Base-by-base conservation (phyloP, 2,113 vertebrate genomes). In the Barbus barbus region DNA sequence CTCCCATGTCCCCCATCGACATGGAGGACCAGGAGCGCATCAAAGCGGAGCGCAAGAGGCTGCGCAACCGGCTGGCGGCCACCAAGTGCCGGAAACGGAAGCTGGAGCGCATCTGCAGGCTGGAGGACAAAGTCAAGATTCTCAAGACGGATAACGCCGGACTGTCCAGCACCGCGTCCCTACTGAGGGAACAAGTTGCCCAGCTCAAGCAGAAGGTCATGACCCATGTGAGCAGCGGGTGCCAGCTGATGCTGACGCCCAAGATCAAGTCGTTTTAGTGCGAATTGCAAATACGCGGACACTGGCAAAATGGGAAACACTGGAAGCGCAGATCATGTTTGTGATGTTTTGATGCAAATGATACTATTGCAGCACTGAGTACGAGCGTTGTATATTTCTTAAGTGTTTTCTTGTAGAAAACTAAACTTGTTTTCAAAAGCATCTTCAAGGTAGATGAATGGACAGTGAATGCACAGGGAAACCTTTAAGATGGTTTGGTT, bases 151-250 rank as follows among this genome's bases (percentile, higher is more conserved):
- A 98, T 91, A 98, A 98, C 91, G 95, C 94, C 1, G 97, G 96
- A 20, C 90, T 98, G 81, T 97, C 96, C 4, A 96, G 80, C 90
- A 96, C 97, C 7, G 96, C 97, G 0, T 94, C 96, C 0, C 74
- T 95, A 14, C 93, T 98, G 36, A 90, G 97, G 3, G 97, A 97
- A 16, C 97, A 98, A 93, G 97, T 98, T 86, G 96, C 96, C 8
- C 95, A 97, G 84, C 95, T 98, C 44, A 97, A 98, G 87, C 96
- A 96, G 87, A 97, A 97, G 90, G 97, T 98, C 82, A 95, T 97
- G 90, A 97, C 96, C 71, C 97, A 98, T 24, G 96, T 97, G 87
- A 96, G 94, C 85, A 96, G 95, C 85, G 97, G 97, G 33, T 98
- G 97, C 90, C 97, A 98, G 87, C 95, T 98, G 85, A 96, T 97